phyloP scores from a whole-genome alignment of 2,888 invertebrate species.

The Acronicta aceris region DNA sequence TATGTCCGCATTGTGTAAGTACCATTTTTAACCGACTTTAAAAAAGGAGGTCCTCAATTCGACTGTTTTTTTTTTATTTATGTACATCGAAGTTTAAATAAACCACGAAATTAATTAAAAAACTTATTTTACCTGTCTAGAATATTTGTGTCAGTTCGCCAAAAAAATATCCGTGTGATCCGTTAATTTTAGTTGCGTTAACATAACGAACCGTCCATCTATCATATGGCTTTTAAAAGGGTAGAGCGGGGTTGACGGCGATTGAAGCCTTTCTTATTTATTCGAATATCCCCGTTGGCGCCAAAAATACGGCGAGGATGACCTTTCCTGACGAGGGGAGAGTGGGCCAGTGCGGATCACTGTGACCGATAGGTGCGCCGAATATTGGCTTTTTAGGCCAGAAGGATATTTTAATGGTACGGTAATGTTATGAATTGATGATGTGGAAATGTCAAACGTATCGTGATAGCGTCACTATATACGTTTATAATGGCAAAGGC shows the following conservation, averaged over 20 bases:
- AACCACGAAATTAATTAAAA: no score
- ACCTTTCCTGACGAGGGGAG: conserved; percentile 75
- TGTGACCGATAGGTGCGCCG: conserved; percentile 80
- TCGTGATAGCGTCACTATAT: background rate
- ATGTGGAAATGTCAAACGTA: background rate
- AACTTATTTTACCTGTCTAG: conserved; percentile 45
- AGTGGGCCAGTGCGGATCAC: conserved; percentile 64
- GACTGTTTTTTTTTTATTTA: no score
- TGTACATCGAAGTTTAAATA: no score
- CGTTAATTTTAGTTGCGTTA: conserved; percentile 68
- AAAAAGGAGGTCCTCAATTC: no score
- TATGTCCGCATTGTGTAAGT: no score
- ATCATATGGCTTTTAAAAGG: conserved; percentile 85
- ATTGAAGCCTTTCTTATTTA: conserved; percentile 84
- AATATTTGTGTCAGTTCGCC: conserved; percentile 34
- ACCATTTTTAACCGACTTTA: no score
- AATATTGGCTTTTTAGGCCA: conserved; percentile 57
- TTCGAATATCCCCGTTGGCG: conserved; percentile 78
- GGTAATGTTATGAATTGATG: conserved; percentile 9
- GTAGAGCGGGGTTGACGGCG: conserved; percentile 81
- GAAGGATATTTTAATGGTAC: conserved; percentile 36
- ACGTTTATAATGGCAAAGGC: background rate
- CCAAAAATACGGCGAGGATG: conserved; percentile 72
- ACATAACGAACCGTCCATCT: conserved; percentile 78
- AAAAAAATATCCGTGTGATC: conserved; percentile 48